Percentiles rank a stretch among this genome's conserved stretches.
phyloP scores from a whole-genome alignment of 2,888 invertebrate genomes.

The Agrilus cyanescens region DNA sequence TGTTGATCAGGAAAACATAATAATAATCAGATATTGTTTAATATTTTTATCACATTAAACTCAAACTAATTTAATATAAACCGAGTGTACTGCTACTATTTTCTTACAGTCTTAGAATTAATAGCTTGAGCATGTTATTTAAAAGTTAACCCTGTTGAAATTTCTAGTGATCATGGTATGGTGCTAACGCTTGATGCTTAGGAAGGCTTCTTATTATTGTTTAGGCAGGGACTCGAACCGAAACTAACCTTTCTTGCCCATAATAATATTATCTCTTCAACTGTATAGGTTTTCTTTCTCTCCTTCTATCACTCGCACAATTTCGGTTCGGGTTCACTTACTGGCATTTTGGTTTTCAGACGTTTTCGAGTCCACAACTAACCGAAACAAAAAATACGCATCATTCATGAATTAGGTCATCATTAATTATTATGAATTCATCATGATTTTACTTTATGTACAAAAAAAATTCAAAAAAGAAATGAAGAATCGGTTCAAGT shows the following conservation, averaged over 20 bases:
- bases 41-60: too few relatives aligned
- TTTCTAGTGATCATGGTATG: constrained; percentile 17
- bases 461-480: not conserved
- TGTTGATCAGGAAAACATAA: too few relatives aligned
- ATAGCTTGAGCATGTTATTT: constrained; percentile 29
- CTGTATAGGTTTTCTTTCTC: constrained; percentile 1
- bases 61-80: too few relatives aligned
- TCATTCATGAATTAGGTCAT: too few relatives aligned
- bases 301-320: constrained; percentile 6
- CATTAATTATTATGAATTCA: too few relatives aligned
- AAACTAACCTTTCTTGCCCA: constrained; percentile 19
- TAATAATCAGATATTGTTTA: too few relatives aligned
- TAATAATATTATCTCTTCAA: constrained; percentile 1
- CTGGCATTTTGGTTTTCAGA: constrained; percentile 30
- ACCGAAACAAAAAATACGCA: too few relatives aligned
- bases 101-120: too few relatives aligned
- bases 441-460: too few relatives aligned
- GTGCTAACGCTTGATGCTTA: constrained; percentile 33
- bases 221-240: constrained; percentile 38
- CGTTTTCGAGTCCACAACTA: too few relatives aligned
- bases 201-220: constrained; percentile 31
- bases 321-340: constrained; percentile 36
- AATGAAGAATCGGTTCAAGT: constrained; percentile 30
- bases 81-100: too few relatives aligned
- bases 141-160: constrained; percentile 15